Evolutionary conservation across 2,888 invertebrate species (phyloP), one percentile per base, ranked within the genome.

Genomic region (Habrosyne pyritoides): DNA sequence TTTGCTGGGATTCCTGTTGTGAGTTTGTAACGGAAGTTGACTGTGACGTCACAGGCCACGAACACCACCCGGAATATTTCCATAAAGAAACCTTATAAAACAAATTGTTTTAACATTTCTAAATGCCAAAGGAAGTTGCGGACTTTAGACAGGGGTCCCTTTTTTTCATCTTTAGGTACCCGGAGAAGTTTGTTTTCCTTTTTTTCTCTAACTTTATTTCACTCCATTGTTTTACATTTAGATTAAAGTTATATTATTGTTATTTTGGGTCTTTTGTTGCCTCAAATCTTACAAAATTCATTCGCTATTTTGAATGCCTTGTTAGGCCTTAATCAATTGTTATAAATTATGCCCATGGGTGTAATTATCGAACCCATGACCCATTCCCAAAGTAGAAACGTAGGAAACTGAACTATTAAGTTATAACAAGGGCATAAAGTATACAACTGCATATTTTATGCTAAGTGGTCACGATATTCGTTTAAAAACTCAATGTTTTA

Each of bases 71-170:
- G 54, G 60, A 58, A 65, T 69, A 66, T 73, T 69, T 75, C 63
- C 71, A 71, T 66, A 72, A 75, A 68, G 71, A 72, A 79, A 74
- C 77, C 79, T 75, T 77, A 76, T 73, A 81, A 73, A 79, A 78
- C 72, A 77, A 81, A 79, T 81, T 81, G 78, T 79, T 81, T 76
- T 73, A 77, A 76, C 74, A 75, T 81, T 79, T 74, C 66, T 65
- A 69, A 75, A 77, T 75, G 71, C 69, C 67, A 57, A 28, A 55
- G 56, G 59, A 71, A 80, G 69, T 78, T 79, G 61, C 57, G 63
- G 62, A 71, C 57, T 36, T 36, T 36, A 36, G 36, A 36, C 36
- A 36, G 36, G 53, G 54, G 51, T 53, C 14, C 54, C 48, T 61
- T 62, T 56, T n/a, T 58, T 57, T 53, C 53, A 54, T 14, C 24